Conservation (phyloP, 2,113 vertebrate genomes). For the Cichladusa arquata region DNA sequence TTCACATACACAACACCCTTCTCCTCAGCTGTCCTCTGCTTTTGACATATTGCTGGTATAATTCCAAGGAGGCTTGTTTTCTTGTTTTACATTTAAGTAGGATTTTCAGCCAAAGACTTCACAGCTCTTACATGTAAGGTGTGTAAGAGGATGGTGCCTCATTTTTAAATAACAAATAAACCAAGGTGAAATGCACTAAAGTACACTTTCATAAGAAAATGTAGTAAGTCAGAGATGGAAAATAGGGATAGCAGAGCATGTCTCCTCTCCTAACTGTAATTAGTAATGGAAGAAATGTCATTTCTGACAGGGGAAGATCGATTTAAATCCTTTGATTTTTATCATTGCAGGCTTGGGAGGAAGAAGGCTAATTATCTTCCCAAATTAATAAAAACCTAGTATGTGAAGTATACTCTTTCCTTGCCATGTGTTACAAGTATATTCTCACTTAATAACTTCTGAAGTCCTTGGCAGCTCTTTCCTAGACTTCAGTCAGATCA, state of each 20-base stretch:
- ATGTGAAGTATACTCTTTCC: background rate
- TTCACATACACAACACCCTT: constrained; percentile 40
- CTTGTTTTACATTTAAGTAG: background rate
- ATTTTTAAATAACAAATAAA: background rate
- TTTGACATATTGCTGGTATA: constrained; percentile 14
- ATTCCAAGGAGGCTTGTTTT: constrained; percentile 21
- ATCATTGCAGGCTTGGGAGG: background rate
- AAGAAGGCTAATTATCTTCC: background rate
- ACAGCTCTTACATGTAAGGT: background rate
- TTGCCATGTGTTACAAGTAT: background rate
- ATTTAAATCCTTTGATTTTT: constrained; percentile 7
- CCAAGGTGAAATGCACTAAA: background rate
- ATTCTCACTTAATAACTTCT: background rate
- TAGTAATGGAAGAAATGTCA: background rate
- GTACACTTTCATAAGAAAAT: background rate
- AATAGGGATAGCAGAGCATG: background rate
- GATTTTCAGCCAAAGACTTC: background rate
- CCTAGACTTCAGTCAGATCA: background rate
- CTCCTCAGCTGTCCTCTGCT: constrained; percentile 19
- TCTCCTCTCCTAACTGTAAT: background rate
- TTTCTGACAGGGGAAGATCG: background rate
- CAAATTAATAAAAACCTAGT: background rate
- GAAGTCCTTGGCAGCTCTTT: background rate
- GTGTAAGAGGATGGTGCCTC: background rate
- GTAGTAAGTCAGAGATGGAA: background rate